phyloP scores from a whole-genome alignment of 2,113 vertebrate genomes.

The Upupa epops region DNA sequence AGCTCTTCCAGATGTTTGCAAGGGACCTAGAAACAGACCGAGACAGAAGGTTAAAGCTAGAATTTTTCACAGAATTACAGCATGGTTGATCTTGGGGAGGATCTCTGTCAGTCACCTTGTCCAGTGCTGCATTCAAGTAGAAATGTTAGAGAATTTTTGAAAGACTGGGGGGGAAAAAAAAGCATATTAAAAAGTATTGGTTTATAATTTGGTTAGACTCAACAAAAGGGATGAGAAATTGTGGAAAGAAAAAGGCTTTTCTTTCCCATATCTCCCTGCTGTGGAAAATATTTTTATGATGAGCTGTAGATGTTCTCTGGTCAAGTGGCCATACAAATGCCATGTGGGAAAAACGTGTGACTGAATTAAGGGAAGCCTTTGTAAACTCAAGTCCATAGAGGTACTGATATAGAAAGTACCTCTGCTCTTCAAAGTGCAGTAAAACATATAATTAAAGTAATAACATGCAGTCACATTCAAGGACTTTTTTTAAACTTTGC shows the following conservation, averaged over 20 bases:
- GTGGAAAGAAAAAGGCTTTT: not conserved
- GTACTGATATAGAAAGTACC: not conserved
- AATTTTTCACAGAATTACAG: not conserved
- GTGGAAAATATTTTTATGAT: not conserved
- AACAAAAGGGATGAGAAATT: not conserved
- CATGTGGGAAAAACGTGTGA: not conserved
- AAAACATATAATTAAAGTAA: constrained; percentile 35
- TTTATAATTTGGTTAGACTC: not conserved
- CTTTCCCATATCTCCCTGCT: not conserved
- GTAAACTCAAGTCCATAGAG: not conserved
- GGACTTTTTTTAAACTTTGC: constrained; percentile 49
- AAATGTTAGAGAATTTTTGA: not conserved
- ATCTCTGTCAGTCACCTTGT: not conserved
- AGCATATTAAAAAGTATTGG: not conserved
- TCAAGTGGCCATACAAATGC: not conserved
- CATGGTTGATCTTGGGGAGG: not conserved
- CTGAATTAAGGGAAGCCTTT: not conserved
- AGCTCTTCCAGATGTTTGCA: not conserved
- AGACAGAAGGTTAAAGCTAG: not conserved
- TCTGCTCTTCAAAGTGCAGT: not conserved
- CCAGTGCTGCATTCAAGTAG: not conserved
- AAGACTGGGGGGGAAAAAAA: not conserved
- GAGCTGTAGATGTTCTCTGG: not conserved
- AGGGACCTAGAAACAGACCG: not conserved
- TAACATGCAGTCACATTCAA: constrained; percentile 26